phyloP scores from a whole-genome alignment of 2,113 vertebrate genomes.

The Neotragus pygmaeus region DNA sequence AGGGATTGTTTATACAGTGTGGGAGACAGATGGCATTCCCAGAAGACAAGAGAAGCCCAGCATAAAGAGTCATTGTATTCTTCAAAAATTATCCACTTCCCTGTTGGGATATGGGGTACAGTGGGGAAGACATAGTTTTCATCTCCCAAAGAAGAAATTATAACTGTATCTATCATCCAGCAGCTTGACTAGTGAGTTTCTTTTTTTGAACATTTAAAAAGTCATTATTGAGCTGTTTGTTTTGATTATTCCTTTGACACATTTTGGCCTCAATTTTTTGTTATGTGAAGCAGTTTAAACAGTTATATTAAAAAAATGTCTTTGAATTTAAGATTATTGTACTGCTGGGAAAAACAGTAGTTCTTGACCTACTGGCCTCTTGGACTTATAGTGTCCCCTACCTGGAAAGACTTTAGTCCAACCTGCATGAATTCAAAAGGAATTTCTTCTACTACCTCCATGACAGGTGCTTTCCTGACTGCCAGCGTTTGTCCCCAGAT shows the following conservation, averaged over 20 bases:
- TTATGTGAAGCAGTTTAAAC: neutral
- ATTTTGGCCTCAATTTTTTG: neutral
- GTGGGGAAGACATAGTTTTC: neutral
- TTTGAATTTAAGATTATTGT: neutral
- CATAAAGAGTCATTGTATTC: constrained; percentile 32
- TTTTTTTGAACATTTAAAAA: neutral
- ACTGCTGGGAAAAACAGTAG: neutral
- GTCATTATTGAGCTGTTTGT: neutral
- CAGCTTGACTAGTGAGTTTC: neutral
- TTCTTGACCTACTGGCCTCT: neutral
- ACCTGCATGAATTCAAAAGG: neutral
- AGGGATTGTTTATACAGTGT: constrained; percentile 65
- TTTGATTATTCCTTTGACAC: constrained; percentile 27
- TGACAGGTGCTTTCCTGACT: neutral
- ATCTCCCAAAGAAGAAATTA: neutral
- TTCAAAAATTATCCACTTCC: constrained; percentile 38
- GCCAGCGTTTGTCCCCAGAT: neutral
- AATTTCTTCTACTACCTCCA: neutral
- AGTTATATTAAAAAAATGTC: neutral
- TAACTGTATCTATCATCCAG: neutral
- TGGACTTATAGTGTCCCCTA: neutral
- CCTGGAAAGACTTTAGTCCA: neutral
- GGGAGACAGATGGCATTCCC: constrained; percentile 48
- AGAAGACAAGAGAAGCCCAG: constrained; percentile 40
- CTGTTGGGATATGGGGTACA: neutral